Conservation (phyloP, 1,140 invertebrate genomes). For the Elymnias hypermnestra region DNA sequence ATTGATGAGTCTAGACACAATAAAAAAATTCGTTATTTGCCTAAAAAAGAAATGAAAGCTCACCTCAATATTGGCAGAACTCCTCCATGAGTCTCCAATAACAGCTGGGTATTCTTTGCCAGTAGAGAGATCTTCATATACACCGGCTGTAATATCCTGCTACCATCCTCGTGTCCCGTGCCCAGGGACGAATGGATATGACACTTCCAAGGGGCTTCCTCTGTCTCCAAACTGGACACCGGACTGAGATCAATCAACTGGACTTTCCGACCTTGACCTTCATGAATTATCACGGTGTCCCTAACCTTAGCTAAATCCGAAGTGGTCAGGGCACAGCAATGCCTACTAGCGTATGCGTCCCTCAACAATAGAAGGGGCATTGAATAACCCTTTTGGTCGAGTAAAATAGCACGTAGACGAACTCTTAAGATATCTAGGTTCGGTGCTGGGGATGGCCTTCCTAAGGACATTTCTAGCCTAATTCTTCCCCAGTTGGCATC, state of each 20-base stretch:
- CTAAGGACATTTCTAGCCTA: conserved; percentile 85
- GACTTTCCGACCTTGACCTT: conserved; percentile 81
- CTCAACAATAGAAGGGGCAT: conserved; percentile 88
- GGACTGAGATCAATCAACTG: conserved; percentile 69
- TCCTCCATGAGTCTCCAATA: conserved; percentile 75
- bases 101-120: conserved; percentile 78
- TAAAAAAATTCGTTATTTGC: too few species aligned
- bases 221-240: conserved; percentile 44
- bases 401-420: conserved; percentile 61
- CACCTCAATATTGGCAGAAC: conserved; percentile 60
- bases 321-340: conserved; percentile 84
- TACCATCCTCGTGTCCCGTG: conserved; percentile 78
- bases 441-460: conserved; percentile 79
- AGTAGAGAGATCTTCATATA: conserved; percentile 81
- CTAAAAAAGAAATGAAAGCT: too few species aligned
- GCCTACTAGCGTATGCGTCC: conserved; percentile 89
- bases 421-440: conserved; percentile 79
- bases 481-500: conserved; percentile 80
- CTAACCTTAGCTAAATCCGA: conserved; percentile 87
- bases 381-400: conserved; percentile 82
- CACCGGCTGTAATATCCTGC: conserved; percentile 83
- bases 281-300: conserved; percentile 77
- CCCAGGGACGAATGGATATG: conserved; percentile 76
- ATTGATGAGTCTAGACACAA: too few species aligned
- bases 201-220: conserved; percentile 75